Percentiles rank a stretch among this genome's conserved stretches.
These are phyloP conservation scores for Melikaiella ostensackeni DNA, from an alignment of 2,888 invertebrate genomes.

Conservation along the genomic window DNA sequence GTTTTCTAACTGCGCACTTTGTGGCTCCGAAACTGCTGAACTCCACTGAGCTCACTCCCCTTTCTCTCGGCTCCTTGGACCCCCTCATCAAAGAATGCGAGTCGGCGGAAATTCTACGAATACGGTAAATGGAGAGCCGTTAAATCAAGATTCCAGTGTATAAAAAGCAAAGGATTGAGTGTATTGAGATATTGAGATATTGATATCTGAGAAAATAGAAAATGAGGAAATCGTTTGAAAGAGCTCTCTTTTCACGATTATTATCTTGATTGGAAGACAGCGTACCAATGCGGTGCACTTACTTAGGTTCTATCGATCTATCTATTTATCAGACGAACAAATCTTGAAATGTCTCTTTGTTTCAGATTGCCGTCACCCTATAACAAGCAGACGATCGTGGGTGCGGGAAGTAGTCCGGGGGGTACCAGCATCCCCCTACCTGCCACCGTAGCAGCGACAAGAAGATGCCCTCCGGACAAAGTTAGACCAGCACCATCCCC, in stretches of 20 bases:
- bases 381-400: slow-evolving; percentile 79
- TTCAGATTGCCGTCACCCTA: slow-evolving; percentile 74
- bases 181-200: no score
- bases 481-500: slow-evolving; percentile 86
- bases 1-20: no score
- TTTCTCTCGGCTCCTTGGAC: no score
- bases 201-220: no score
- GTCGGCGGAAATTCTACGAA: no score
- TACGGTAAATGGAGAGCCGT: no score
- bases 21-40: no score
- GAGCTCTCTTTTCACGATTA: not conserved
- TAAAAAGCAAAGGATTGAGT: no score
- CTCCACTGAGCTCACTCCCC: no score
- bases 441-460: slow-evolving; percentile 86
- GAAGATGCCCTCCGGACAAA: slow-evolving; percentile 89
- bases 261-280: not conserved
- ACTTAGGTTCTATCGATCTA: not conserved
- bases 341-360: slow-evolving; percentile 48
- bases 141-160: no score
- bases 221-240: not conserved
- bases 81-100: no score
- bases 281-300: not conserved
- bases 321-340: not conserved
- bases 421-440: slow-evolving; percentile 89
- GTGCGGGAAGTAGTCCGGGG: slow-evolving; percentile 77